These are phyloP conservation scores for Lacerta bilineata DNA, from an alignment of 2,797 vertebrate species.

Conservation along the genomic window DNA sequence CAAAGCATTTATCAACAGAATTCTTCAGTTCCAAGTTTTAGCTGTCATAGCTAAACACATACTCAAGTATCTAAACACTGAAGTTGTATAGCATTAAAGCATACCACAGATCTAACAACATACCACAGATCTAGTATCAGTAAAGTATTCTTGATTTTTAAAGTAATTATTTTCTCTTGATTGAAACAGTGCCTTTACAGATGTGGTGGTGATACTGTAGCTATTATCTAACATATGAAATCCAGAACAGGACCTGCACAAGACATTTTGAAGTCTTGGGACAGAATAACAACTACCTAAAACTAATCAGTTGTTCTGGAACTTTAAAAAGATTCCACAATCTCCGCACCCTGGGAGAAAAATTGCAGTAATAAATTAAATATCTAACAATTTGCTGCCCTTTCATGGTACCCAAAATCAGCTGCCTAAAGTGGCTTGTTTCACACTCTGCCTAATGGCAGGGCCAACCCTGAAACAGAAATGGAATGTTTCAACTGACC, in stretches of 20 bases:
- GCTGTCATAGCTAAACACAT: background rate
- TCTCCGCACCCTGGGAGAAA: too few relatives aligned
- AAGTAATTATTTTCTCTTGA: slow-evolving; percentile 18
- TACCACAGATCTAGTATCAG: background rate
- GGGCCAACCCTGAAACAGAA: slow-evolving; percentile 11
- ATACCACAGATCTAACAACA: background rate
- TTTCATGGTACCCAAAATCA: too few relatives aligned
- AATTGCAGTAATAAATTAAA: too few relatives aligned
- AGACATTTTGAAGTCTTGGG: too few relatives aligned
- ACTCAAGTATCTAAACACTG: background rate
- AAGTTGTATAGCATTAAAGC: background rate
- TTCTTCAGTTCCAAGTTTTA: slow-evolving; percentile 40
- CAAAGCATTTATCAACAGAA: slow-evolving; percentile 52
- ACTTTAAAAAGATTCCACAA: too few relatives aligned
- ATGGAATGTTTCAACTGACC: slow-evolving; percentile 11
- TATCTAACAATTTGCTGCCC: too few relatives aligned
- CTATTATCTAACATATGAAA: background rate
- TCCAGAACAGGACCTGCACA: too few relatives aligned
- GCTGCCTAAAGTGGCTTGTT: too few relatives aligned
- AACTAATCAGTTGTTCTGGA: too few relatives aligned
- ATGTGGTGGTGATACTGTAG: background rate
- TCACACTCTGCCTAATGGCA: too few relatives aligned
- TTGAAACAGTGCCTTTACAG: background rate
- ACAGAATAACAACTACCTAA: too few relatives aligned
- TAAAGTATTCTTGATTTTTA: slow-evolving; percentile 24